Conservation (phyloP, 2,113 vertebrate species). For the Heterochromis multidens region DNA sequence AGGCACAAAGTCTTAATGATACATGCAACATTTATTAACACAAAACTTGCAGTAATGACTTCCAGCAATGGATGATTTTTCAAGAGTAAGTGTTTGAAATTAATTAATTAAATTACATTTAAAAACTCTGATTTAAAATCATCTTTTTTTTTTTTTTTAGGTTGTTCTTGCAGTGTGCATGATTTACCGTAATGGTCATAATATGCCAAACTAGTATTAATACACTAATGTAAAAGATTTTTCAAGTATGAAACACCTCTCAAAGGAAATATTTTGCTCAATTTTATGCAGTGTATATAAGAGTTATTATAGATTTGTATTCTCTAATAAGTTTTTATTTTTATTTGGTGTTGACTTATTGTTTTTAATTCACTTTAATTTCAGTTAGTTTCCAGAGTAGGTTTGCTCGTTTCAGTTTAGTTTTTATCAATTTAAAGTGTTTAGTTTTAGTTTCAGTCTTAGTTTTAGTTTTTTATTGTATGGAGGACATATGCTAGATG, state of each 20-base stretch:
- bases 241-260: neutral
- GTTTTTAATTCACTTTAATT: no score
- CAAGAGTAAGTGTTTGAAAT: neutral
- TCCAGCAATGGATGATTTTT: neutral
- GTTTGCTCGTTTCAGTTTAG: no score
- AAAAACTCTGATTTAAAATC: accelerated
- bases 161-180: neutral
- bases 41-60: accelerated
- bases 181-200: neutral
- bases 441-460: no score
- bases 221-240: neutral
- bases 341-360: no score
- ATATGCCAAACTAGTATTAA: neutral
- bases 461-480: no score
- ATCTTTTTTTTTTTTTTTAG: neutral
- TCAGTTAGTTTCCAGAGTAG: no score
- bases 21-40: neutral
- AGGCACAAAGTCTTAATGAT: neutral
- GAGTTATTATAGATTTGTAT: neutral
- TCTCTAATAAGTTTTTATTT: neutral
- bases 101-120: neutral
- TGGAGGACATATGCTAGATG: no score
- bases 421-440: no score
- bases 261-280: accelerated
- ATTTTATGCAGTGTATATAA: neutral